Base-by-base conservation (phyloP, 92 coral and sea anemone genomes). In the Porites rus region DNA sequence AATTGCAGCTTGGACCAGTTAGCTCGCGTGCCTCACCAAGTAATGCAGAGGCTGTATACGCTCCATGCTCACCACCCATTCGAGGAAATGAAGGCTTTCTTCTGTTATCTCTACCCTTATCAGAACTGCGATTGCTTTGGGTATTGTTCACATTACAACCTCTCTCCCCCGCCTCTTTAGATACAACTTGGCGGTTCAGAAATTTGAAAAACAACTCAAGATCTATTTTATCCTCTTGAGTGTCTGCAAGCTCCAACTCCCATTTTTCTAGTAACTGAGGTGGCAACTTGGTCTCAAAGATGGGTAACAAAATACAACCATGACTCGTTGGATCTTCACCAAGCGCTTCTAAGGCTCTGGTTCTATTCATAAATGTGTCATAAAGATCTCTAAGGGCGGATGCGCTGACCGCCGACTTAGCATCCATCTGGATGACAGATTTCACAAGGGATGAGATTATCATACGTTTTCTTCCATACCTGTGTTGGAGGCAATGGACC, bases 201-300 rank as follows among this genome's bases (percentile, higher is more conserved):
- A 82, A 75, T 20, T 80, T 87, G 51, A 87, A 87, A 64, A 87
- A 79, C 81, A 87, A 65, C 54, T 86, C 89, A 19, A 86, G 72
- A 67, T 79, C 80, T 51, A 87, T 65, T 64, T 87, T 56, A 43
- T 87, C 86, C 50, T 88, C 92, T 51, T 8, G 72, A 50, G 82
- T 85, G 77, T 89, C 92, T 43, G 89, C 84, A 2, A 89, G 81
- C 60, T 89, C 89, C 20, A 84, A 84, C 31, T 89, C 81, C 89
- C 86, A 89, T 46, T 77, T 89, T 12, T 77, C 86, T 18, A 60
- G 24, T 19, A 83, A 22, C 74, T 68, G 78, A 58, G 85, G 83
- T 1, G 92, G 85, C 28, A 89, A 85, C 67, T 83, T 88, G 51
- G 38, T 19, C 77, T 88, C 84, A 54, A 83, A 75, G 54, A 88